Conservation (phyloP, 2,797 vertebrate species). For the Trachops cirrhosus region DNA sequence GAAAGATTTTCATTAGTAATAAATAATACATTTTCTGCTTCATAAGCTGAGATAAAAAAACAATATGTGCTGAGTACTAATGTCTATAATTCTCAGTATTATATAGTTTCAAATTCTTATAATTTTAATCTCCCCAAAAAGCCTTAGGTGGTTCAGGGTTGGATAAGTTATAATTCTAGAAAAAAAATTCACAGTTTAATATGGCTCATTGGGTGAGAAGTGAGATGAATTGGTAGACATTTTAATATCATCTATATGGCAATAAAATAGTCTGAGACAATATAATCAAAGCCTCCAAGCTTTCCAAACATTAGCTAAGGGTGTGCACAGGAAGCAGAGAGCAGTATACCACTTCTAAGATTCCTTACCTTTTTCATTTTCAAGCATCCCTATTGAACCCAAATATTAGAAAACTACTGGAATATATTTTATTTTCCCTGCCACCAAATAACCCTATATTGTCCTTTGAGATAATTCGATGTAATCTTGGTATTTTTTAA, state of each 20-base stretch:
- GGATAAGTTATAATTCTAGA: neutral
- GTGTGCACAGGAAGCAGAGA: neutral
- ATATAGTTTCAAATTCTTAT: neutral
- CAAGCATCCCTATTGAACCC: neutral
- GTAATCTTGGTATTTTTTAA: neutral
- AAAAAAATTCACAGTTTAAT: neutral
- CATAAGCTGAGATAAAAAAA: neutral
- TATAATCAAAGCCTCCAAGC: neutral
- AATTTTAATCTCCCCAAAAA: neutral
- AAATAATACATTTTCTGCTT: neutral
- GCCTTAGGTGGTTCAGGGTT: neutral
- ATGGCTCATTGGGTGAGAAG: neutral
- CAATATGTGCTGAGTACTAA: neutral
- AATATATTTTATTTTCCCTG: neutral
- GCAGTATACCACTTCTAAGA: neutral
- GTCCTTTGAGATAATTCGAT: neutral
- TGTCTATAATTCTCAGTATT: neutral
- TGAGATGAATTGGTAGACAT: neutral
- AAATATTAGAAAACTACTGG: neutral
- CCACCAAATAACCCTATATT: neutral
- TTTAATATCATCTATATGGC: neutral
- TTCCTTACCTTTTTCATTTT: neutral
- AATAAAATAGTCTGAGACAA: neutral
- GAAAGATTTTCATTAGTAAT: neutral
- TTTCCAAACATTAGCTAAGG: neutral